These are phyloP conservation scores for Lapara coniferarum DNA, from an alignment of 2,888 invertebrate species.

Conservation along the genomic window DNA sequence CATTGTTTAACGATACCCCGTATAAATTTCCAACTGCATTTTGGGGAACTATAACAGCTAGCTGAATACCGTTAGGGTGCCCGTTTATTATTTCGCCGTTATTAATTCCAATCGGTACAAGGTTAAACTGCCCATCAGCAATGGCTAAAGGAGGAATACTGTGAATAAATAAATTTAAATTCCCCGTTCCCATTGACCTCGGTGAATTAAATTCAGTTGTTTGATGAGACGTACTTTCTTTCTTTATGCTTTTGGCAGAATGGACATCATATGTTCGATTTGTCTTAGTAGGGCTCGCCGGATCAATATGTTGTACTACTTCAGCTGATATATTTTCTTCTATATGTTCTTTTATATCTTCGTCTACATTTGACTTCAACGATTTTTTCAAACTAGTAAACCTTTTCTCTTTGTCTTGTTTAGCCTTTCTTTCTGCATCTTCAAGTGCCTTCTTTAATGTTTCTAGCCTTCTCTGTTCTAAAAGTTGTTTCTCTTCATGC, in stretches of 20 bases:
- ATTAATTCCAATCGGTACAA: conserved; percentile 74
- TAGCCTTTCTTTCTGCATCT: conserved; percentile 89
- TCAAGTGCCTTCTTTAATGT: conserved; percentile 90
- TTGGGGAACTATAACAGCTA: conserved; percentile 85
- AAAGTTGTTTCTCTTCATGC: conserved; percentile 87
- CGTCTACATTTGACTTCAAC: conserved; percentile 41
- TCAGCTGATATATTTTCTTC: conserved; percentile 50
- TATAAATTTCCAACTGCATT: conserved; percentile 70
- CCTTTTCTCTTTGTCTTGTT: conserved; percentile 85
- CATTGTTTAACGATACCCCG: conserved; percentile 72
- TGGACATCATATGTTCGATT: conserved; percentile 72
- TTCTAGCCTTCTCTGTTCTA: conserved; percentile 88
- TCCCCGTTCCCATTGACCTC: conserved; percentile 68
- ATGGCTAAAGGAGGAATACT: conserved; percentile 72
- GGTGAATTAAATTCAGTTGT: conserved; percentile 75
- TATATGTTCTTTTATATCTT: conserved; percentile 49
- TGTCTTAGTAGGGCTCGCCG: conserved; percentile 68
- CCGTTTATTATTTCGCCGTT: conserved; percentile 69
- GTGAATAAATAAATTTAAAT: conserved; percentile 74
- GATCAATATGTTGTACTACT: conserved; percentile 40
- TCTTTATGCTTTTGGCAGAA: conserved; percentile 71
- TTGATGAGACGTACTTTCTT: conserved; percentile 68
- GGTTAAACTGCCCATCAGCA: conserved; percentile 72
- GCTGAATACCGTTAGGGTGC: conserved; percentile 80
- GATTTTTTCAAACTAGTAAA: conserved; percentile 65